Base-by-base conservation (phyloP, 1,140 invertebrate genomes). In the Cecropterus lyciades region DNA sequence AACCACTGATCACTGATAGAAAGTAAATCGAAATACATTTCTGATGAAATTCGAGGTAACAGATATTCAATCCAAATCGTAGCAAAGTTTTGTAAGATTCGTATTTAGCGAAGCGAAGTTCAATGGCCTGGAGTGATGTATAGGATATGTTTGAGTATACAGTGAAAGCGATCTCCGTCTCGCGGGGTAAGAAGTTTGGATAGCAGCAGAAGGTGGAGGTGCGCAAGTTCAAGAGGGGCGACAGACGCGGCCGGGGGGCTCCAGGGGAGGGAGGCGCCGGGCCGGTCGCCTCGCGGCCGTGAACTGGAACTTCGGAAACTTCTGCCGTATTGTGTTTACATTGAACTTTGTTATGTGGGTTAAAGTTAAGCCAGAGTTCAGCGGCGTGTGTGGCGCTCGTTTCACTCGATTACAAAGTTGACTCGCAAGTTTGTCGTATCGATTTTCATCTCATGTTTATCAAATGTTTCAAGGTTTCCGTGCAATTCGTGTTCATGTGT, bases 301-400 rank as follows among this genome's bases (percentile, higher is more conserved):
- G 87, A 89, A 89, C 86, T 82, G 84, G 79, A 84, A 88, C 85
- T 87, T 89, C 79, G 84, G 75, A 87, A 90, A 91, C 85, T 87
- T 87, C 80, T 78, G 78, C 77, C 84, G 85, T 89, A 89, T 89
- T 91, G 89, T 91, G 89, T 89, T 91, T 91, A 91, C 89, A 91
- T 89, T 89, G 85, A 91, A 91, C 89, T 91, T 91, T 89, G 88
- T 91, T 91, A 91, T 91, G 89, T 91, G 87, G 89, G 89, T 91
- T 91, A 91, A 91, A 91, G 89, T 91, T 89, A 89, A 91, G 82
- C 82, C 78, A 78, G 87, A 91, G 89, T 91, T 91, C 84, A 84
- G 74, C 80, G 73, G 67, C 86, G 87, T 89, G 80, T 89, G 89
- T 89, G 84, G 76, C 78, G 78, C 74, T 73, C 82, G 78, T 84